Evolutionary conservation across 2,113 vertebrate species (phyloP).

Genomic region (Carettochelys insculpta): DNA sequence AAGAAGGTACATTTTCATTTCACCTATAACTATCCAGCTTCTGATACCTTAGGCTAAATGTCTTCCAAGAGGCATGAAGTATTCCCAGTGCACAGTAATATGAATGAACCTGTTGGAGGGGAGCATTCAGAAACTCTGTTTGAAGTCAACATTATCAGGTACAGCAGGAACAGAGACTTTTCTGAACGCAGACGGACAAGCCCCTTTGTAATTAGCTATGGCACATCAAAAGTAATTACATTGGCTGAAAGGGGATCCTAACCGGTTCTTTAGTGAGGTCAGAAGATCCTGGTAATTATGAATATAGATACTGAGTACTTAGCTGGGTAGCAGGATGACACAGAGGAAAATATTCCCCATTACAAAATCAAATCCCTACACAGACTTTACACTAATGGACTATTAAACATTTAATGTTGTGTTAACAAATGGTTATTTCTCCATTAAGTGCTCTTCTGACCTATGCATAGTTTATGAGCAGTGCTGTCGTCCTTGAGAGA

Average conservation of each 20-base stretch:
- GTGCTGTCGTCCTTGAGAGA: constrained; percentile 66
- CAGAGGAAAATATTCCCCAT: constrained; percentile 15
- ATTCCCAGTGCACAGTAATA: neutral
- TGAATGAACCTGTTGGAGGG: neutral
- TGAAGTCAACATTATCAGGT: neutral
- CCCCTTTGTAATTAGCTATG: constrained; percentile 20
- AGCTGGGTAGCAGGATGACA: neutral
- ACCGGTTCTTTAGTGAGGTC: constrained; percentile 27
- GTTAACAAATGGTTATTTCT: constrained; percentile 68
- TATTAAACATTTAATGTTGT: constrained; percentile 71
- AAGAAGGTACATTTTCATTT: constrained; percentile 32
- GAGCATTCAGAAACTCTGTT: neutral
- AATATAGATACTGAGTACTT: neutral
- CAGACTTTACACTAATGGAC: constrained; percentile 57
- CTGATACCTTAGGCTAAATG: no score
- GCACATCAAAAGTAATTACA: constrained; percentile 41
- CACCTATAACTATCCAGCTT: constrained; percentile 51
- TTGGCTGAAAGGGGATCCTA: constrained; percentile 28
- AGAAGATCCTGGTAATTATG: constrained; percentile 40
- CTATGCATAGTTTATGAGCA: constrained; percentile 71
- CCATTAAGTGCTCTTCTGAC: constrained; percentile 63
- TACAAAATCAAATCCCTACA: neutral
- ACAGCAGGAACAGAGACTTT: neutral
- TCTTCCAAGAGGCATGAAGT: neutral
- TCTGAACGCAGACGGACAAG: neutral